Evolutionary conservation across 2,888 invertebrate genomes (phyloP), one percentile per base, ranked within the genome.

Genomic region (Drosophila seclusa): DNA sequence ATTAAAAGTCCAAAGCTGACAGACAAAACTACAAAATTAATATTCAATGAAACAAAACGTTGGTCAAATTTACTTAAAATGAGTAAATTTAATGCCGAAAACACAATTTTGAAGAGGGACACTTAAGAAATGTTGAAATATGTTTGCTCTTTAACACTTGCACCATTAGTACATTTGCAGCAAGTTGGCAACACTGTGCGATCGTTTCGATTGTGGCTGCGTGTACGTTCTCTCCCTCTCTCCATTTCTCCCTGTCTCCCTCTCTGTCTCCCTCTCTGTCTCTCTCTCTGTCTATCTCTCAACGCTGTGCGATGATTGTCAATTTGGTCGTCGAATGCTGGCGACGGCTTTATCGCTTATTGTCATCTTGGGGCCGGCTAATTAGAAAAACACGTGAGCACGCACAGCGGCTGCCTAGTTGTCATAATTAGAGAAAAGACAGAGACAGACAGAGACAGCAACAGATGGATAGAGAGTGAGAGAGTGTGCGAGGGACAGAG

Each of bases 301-400:
- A 21, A 21, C 40, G n/a, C 21, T 21, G 40, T 16, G 53, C 64
- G 87, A 90, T 89, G 91, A 91, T 91, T 91, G 91, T 90, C 91
- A 91, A 91, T 89, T 90, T 90, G 75, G 78, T 68, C 54, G 69
- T 59, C 70, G 58, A 65, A 68, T 69, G 75, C 72, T 83, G 86
- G 86, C 86, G 74, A 80, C 86, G 86, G 76, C 74, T 82, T 81
- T 87, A 83, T 89, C 87, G 86, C 70, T 77, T 78, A 87, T 83
- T 85, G 87, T 83, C 84, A 85, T 85, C 84, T 86, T 38, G 73
- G 32, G 73, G 73, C 67, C 72, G 81, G 73, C 88, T 87, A 87
- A 87, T 87, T 87, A 88, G 86, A 87, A 87, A 87, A 86, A 76
- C 84, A 87, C 83, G 88, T 86, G 88, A 87, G 87, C 84, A 86